These are phyloP conservation scores for Malacoctenus gilli DNA, from an alignment of 2,797 vertebrate genomes.

Conservation along the genomic window DNA sequence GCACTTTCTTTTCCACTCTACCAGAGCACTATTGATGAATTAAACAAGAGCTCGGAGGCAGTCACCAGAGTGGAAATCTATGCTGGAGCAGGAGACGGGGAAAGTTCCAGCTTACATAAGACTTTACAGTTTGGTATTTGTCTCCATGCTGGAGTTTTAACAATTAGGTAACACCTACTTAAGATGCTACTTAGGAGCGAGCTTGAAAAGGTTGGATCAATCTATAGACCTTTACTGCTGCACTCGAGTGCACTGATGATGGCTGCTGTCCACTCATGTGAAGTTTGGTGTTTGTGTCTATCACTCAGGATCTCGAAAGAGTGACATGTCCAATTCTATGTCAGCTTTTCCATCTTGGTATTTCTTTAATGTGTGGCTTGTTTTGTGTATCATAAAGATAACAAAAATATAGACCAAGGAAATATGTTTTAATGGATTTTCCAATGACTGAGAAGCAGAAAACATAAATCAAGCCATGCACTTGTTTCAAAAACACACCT, in stretches of 20 bases:
- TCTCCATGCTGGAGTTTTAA: conserved; percentile 1
- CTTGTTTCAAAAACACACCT: no score
- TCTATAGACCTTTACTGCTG: not conserved
- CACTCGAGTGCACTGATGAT: not conserved
- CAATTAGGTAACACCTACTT: not conserved
- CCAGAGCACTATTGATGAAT: conserved; percentile 30
- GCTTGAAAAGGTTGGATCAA: conserved; percentile 5
- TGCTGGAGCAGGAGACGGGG: conserved; percentile 10
- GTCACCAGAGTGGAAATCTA: conserved; percentile 8
- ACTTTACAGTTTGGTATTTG: conserved; percentile 19
- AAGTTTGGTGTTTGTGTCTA: not conserved
- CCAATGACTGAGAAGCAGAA: no score
- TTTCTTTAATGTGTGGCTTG: no score
- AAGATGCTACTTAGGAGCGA: not conserved
- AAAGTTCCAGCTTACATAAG: not conserved
- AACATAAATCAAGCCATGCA: no score
- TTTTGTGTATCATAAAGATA: no score
- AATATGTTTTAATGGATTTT: no score
- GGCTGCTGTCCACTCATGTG: not conserved
- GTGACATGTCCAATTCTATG: no score
- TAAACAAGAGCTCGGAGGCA: conserved; percentile 40
- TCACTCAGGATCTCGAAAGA: no score
- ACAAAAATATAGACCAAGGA: no score
- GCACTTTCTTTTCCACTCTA: conserved; percentile 18
- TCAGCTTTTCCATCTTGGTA: no score